Base-by-base conservation (phyloP, 2,888 invertebrate genomes). In the Melanchra persicariae region DNA sequence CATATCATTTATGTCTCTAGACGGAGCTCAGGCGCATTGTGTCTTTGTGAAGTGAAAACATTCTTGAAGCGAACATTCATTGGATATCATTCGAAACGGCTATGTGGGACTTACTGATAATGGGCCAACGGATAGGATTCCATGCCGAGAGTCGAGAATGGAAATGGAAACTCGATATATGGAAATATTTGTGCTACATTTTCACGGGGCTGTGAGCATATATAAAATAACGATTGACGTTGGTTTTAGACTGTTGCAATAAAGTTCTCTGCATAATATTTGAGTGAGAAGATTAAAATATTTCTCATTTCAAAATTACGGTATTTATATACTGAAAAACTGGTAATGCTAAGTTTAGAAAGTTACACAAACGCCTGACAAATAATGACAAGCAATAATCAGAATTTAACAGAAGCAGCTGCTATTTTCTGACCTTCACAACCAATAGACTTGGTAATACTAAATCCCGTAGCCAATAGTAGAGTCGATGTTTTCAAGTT, bases 341-440 rank as follows among this genome's bases (percentile, higher is more conserved):
- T 4, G 15, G 6, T 12, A 40, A 40, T 40, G 15, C 5, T 40
- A 40, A 40, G 6, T 3, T 40, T 40, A 43, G 17, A 24, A 17
- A 17, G 17, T 17, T 26, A 30, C 26, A 54, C 19, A 30, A 9
- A 22, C 60, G 64, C 77, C 76, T 77, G 19, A 40, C 7, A 26
- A 65, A 64, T 47, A 17, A 6, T 5, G 43, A 43, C 17, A 43
- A 43, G 43, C 43, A 43, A 37, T 30, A 5, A 30, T 10, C 12
- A 37, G 37, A 12, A 12, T 12, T 12, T 12, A 37, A 37, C 3
- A 9, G 9, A 37, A 37, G 9, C 1, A 9, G 37, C 9, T 37
- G 1, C 37, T 1, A 37, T 30, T 9, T 9, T 1, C 37, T 37
- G 37, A 37, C 37, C 37, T 30, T 6, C 30, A 37, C 37, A 37